These are phyloP conservation scores for Alloplasta piceator DNA, from an alignment of 2,888 invertebrate species.

Conservation along the genomic window DNA sequence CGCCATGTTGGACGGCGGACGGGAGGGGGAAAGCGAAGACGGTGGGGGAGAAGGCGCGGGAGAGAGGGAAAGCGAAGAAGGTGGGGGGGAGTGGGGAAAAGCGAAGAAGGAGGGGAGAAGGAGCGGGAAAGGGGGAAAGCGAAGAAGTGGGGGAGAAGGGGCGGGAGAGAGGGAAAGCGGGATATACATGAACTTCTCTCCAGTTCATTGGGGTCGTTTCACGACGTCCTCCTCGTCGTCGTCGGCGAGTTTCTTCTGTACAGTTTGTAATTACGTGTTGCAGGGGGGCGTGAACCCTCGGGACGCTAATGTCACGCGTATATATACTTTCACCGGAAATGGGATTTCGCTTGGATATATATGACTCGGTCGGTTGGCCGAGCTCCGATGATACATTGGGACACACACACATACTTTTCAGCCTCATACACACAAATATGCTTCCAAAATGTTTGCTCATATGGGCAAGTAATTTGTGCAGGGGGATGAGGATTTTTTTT, in stretches of 20 bases:
- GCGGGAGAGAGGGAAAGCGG: not conserved
- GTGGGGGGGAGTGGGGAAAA: not conserved
- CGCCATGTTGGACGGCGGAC: not conserved
- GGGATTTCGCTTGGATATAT: conserved; percentile 67
- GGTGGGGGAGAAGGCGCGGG: not conserved
- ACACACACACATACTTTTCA: conserved; percentile 11
- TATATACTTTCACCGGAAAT: conserved; percentile 70
- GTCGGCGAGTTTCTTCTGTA: conserved; percentile 60
- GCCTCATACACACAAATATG: not conserved
- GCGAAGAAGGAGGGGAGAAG: not conserved
- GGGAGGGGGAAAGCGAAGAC: conserved; percentile 15
- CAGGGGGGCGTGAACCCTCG: conserved; percentile 68
- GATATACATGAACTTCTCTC: not conserved
- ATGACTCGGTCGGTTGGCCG: conserved; percentile 45
- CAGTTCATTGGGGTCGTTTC: conserved; percentile 51
- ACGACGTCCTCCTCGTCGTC: conserved; percentile 21
- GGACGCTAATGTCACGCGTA: conserved; percentile 71
- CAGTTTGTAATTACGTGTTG: conserved; percentile 69
- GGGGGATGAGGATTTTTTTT: too few species aligned
- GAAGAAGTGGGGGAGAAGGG: conserved; percentile 15
- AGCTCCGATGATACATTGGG: conserved; percentile 15
- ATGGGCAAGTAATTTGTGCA: too few species aligned
- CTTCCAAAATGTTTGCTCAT: not conserved
- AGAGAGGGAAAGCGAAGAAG: not conserved
- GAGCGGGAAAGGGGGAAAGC: conserved; percentile 3